phyloP scores from a whole-genome alignment of 2,888 invertebrate genomes.

The Hemistola chrysoprasaria region DNA sequence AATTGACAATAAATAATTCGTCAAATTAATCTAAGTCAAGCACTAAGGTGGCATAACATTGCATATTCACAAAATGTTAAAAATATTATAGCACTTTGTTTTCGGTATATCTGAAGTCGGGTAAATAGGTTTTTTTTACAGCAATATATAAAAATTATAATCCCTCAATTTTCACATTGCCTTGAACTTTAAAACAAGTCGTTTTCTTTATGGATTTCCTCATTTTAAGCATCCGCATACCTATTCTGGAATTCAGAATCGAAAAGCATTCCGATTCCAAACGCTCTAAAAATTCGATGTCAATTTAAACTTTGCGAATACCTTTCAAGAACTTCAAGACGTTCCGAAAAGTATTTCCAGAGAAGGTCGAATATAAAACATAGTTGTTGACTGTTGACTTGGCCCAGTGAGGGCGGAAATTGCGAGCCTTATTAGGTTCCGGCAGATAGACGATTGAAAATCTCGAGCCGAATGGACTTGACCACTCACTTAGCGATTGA shows the following conservation, averaged over 20 bases:
- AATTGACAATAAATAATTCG: too few species aligned
- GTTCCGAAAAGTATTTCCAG: constrained; percentile 50
- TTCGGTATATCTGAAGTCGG: too few species aligned
- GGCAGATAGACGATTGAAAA: constrained; percentile 60
- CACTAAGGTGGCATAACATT: too few species aligned
- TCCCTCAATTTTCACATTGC: too few species aligned
- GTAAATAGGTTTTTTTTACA: too few species aligned
- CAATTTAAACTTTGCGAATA: constrained; percentile 10
- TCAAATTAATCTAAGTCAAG: too few species aligned
- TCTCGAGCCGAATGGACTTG: constrained; percentile 53
- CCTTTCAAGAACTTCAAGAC: constrained; percentile 27
- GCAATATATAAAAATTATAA: too few species aligned
- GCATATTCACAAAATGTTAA: too few species aligned
- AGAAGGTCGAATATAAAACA: constrained; percentile 52
- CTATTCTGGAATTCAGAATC: neutral
- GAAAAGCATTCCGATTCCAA: constrained; percentile 7
- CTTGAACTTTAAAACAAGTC: too few species aligned
- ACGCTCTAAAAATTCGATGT: constrained; percentile 8
- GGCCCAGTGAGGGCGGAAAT: constrained; percentile 60
- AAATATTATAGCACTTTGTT: too few species aligned
- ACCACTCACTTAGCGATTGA: constrained; percentile 32
- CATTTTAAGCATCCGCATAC: too few species aligned
- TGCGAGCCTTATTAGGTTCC: constrained; percentile 75
- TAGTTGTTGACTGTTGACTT: constrained; percentile 65
- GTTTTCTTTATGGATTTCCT: too few species aligned